Conservation (phyloP, 23 tunicate species). For the Phallusia fumigata region DNA sequence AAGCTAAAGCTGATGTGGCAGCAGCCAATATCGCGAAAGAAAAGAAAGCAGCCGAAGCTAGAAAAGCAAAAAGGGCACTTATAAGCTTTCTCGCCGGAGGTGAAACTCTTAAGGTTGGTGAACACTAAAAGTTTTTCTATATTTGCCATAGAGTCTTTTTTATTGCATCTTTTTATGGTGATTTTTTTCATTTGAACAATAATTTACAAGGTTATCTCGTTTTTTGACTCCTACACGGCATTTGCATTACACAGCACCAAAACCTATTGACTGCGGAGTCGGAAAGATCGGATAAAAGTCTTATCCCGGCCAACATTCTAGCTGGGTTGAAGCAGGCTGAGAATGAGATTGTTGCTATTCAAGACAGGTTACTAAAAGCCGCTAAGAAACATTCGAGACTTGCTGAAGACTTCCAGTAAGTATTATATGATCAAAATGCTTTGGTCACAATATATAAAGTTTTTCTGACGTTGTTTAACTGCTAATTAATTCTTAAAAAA, state of each 20-base stretch:
- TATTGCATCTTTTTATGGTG: too few relatives aligned
- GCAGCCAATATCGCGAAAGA: conserved; percentile 17
- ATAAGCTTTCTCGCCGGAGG: not conserved
- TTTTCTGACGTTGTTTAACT: too few relatives aligned
- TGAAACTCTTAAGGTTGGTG: not conserved
- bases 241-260: not conserved
- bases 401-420: not conserved
- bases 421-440: too few relatives aligned
- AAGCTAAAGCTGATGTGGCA: conserved; percentile 28
- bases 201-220: too few relatives aligned
- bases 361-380: conserved; percentile 26
- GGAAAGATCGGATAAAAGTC: not conserved
- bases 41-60: conserved; percentile 22
- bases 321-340: conserved; percentile 25
- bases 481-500: too few relatives aligned
- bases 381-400: conserved; percentile 11
- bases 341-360: conserved; percentile 20
- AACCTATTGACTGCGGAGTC: not conserved
- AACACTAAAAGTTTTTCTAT: too few relatives aligned
- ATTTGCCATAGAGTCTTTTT: too few relatives aligned
- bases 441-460: too few relatives aligned
- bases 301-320: conserved; percentile 7
- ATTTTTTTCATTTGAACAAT: too few relatives aligned
- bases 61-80: conserved; percentile 15
- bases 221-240: too few relatives aligned